Conservation (phyloP, 2,797 vertebrate genomes). For the Bradypodion ventrale region DNA sequence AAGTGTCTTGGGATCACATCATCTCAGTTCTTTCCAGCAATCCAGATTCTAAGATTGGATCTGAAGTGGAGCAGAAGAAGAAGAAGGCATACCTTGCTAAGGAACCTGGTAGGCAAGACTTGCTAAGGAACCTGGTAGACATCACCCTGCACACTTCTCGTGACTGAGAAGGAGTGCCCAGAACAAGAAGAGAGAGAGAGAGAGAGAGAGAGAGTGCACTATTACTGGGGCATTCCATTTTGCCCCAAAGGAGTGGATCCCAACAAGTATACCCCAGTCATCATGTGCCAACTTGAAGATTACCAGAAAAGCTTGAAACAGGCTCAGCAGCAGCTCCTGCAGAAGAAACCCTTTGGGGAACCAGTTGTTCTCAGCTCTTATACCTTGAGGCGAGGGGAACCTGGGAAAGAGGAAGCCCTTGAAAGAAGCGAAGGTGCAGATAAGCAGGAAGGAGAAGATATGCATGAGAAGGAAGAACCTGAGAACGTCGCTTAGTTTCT, state of each 20-base stretch:
- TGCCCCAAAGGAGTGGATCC: conserved; percentile 90
- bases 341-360: conserved; percentile 87
- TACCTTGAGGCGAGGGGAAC: conserved; percentile 67
- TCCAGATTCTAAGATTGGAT: conserved; percentile 57
- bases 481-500: conserved; percentile 68
- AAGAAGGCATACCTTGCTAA: conserved; percentile 42
- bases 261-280: conserved; percentile 90
- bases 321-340: conserved; percentile 86
- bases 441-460: conserved; percentile 70
- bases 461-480: conserved; percentile 64
- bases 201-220: conserved; percentile 78
- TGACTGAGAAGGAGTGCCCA: conserved; percentile 53
- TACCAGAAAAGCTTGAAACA: conserved; percentile 91
- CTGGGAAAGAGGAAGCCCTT: conserved; percentile 64
- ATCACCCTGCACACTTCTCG: conserved; percentile 28
- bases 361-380: conserved; percentile 78
- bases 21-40: neutral
- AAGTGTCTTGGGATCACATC: conserved; percentile 42
- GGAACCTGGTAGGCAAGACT: no score
- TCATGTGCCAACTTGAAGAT: conserved; percentile 92
- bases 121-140: conserved; percentile 54
- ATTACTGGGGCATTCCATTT: conserved; percentile 97
- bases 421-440: conserved; percentile 69
- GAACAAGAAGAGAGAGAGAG: conserved; percentile 66
- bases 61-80: conserved; percentile 32